These are phyloP conservation scores for Sitta carolinensis DNA, from an alignment of 2,797 vertebrate genomes.

Conservation along the genomic window DNA sequence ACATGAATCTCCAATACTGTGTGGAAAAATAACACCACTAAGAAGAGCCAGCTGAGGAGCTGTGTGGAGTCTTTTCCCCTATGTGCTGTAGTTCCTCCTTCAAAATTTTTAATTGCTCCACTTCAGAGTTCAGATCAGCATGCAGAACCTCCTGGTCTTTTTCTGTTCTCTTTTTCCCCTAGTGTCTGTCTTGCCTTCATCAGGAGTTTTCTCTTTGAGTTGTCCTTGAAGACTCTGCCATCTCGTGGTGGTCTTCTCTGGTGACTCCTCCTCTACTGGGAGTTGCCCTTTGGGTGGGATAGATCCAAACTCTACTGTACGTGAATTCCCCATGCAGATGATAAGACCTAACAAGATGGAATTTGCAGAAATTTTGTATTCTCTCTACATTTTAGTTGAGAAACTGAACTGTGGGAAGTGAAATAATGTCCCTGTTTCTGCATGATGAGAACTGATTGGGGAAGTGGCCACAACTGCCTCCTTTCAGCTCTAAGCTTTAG, in stretches of 20 bases:
- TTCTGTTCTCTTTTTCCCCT: background rate
- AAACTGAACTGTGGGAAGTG: background rate
- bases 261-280: background rate
- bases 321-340: background rate
- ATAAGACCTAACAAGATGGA: background rate
- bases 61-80: background rate
- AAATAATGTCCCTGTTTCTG: background rate
- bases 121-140: background rate
- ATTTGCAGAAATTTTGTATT: background rate
- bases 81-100: background rate
- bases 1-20: background rate
- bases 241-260: background rate
- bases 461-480: background rate
- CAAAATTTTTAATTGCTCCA: background rate
- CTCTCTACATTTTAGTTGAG: background rate
- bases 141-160: background rate
- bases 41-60: background rate
- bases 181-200: background rate
- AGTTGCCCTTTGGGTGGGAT: background rate
- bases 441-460: background rate
- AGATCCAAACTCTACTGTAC: background rate
- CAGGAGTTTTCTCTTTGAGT: background rate
- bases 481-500: background rate
- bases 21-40: background rate
- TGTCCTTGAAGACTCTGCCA: constrained; percentile 3